A percentile compares a stretch with the other conserved stretches of the same genome.
phyloP scores from a whole-genome alignment of 2,113 vertebrate genomes.

The Chascanopsetta lugubris region DNA sequence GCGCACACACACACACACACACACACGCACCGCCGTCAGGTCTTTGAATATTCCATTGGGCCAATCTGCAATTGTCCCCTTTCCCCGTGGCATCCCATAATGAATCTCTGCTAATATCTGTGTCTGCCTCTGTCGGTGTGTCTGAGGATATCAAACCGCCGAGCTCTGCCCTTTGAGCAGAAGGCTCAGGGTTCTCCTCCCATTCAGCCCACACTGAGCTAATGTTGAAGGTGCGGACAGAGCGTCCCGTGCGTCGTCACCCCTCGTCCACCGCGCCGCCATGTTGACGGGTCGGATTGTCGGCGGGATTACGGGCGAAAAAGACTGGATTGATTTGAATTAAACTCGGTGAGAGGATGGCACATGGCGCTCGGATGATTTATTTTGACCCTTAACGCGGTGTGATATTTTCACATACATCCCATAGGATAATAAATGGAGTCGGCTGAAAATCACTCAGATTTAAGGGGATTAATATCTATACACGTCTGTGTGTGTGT shows the following conservation, averaged over 20 bases:
- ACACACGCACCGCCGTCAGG: conserved; percentile 14
- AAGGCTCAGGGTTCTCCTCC: conserved; percentile 13
- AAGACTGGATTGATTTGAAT: too few species aligned
- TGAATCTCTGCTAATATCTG: conserved; percentile 47
- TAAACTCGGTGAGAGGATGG: too few species aligned
- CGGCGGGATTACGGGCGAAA: too few species aligned
- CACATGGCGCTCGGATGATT: too few species aligned
- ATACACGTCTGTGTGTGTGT: too few species aligned
- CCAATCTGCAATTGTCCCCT: conserved; percentile 31
- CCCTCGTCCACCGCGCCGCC: too few species aligned
- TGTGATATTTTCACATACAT: too few species aligned
- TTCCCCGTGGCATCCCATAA: conserved; percentile 36
- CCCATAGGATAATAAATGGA: too few species aligned
- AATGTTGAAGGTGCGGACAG: not conserved
- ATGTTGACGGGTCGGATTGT: not conserved
- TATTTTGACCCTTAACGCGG: too few species aligned
- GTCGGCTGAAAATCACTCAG: too few species aligned
- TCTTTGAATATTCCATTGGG: conserved; percentile 62
- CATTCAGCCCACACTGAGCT: conserved; percentile 12
- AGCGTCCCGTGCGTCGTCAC: not conserved
- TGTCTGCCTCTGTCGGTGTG: conserved; percentile 41
- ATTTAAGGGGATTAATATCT: too few species aligned
- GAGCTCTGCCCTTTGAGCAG: conserved; percentile 29
- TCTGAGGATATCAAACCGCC: conserved; percentile 38
- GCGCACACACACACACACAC: conserved; percentile 18